A percentile compares a stretch with the other conserved stretches of the same genome.
Conservation (phyloP, 2,888 invertebrate genomes). For the Aelia acuminata region DNA sequence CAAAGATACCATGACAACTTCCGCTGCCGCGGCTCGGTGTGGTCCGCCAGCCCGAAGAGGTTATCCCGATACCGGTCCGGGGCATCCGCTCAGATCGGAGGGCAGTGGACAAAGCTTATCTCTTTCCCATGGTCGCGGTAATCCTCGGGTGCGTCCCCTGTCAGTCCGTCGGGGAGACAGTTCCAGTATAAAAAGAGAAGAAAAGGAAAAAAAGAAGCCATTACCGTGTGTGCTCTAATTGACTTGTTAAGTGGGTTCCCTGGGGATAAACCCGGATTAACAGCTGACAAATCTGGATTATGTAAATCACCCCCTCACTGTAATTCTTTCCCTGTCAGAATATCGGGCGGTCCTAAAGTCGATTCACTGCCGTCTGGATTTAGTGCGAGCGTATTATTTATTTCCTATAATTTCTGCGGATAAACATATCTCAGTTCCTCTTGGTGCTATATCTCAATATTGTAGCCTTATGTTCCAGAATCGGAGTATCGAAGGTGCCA, state of each 20-base stretch:
- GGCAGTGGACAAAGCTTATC: slow-evolving; percentile 24
- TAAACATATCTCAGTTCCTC: slow-evolving; percentile 11
- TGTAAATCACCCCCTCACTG: slow-evolving; percentile 30
- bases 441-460: slow-evolving; percentile 10
- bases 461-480: background rate
- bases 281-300: slow-evolving; percentile 50
- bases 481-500: background rate
- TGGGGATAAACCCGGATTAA: slow-evolving; percentile 48
- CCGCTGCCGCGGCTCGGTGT: background rate
- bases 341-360: slow-evolving; percentile 30
- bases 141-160: slow-evolving; percentile 49
- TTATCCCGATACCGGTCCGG: slow-evolving; percentile 12
- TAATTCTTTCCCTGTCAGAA: slow-evolving; percentile 48
- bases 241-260: slow-evolving; percentile 51
- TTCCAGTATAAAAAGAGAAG: slow-evolving; percentile 37
- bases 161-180: slow-evolving; percentile 26
- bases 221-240: slow-evolving; percentile 51
- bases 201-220: slow-evolving; percentile 18
- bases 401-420: slow-evolving; percentile 34
- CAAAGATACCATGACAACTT: background rate
- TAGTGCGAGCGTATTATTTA: background rate
- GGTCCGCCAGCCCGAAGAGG: background rate
- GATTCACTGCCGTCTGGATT: slow-evolving; percentile 18
- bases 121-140: slow-evolving; percentile 38
- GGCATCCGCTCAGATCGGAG: background rate